Conservation (phyloP, 2,113 vertebrate species). For the Prionailurus viverrinus region DNA sequence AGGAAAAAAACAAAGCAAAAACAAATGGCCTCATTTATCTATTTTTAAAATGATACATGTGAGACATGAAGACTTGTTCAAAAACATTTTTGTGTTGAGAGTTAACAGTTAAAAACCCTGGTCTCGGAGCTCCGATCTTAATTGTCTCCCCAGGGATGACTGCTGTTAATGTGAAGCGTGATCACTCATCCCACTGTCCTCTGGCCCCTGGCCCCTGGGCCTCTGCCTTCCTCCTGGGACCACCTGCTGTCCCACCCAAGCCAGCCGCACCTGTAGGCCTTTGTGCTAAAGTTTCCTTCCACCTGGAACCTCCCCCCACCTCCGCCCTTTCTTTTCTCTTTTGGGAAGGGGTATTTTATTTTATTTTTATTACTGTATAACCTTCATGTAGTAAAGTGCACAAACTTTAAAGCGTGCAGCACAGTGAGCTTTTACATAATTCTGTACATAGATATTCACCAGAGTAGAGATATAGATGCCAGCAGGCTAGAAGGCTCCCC, state of each 20-base stretch:
- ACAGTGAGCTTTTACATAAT: neutral
- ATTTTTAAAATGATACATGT: neutral
- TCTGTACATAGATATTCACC: neutral
- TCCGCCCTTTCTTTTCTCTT: neutral
- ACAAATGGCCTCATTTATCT: neutral
- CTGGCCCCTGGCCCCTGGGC: rapidly evolving
- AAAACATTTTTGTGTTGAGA: neutral
- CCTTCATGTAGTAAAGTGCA: neutral
- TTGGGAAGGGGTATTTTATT: neutral
- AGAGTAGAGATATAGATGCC: neutral
- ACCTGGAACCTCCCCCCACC: neutral
- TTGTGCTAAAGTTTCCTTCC: neutral
- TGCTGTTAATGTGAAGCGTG: rapidly evolving
- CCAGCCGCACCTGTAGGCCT: neutral
- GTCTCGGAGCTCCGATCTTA: too few relatives aligned
- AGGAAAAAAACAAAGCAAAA: neutral
- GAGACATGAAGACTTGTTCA: neutral
- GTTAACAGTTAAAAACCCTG: neutral
- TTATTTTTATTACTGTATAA: neutral
- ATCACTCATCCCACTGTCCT: rapidly evolving
- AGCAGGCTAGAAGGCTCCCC: neutral
- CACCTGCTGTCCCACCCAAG: neutral
- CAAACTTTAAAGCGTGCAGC: neutral
- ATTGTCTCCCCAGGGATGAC: neutral
- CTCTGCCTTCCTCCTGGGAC: neutral